phyloP scores from a whole-genome alignment of 1,140 invertebrate species.

The Potamilus streckersoni region DNA sequence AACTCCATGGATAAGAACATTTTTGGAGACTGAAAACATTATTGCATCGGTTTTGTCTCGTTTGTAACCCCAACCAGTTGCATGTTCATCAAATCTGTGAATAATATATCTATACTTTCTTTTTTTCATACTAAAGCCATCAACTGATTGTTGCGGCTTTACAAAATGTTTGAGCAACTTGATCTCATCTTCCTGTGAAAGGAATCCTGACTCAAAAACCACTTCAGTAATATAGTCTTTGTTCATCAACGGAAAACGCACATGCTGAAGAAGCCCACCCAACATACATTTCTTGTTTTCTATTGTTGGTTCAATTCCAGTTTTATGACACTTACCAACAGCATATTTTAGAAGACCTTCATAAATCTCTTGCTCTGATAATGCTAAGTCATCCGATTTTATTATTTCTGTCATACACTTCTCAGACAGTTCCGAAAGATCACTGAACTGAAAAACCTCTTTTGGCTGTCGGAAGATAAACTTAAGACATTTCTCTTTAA shows the following conservation, averaged over 20 bases:
- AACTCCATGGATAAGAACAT: conserved; percentile 11
- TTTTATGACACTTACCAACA: conserved; percentile 24
- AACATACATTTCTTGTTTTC: conserved; percentile 19
- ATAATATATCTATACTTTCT: conserved; percentile 3
- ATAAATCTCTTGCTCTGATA: conserved; percentile 28
- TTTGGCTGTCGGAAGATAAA: conserved; percentile 25
- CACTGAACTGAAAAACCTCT: conserved; percentile 20
- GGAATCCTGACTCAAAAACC: conserved; percentile 5
- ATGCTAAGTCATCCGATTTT: conserved; percentile 20
- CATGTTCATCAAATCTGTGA: conserved; percentile 3
- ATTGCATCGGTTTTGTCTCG: conserved; percentile 24
- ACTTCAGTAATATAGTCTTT: conserved; percentile 20
- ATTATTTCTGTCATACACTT: conserved; percentile 30
- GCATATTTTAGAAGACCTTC: conserved; percentile 30
- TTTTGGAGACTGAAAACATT: conserved; percentile 9
- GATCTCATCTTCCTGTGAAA: conserved; percentile 1
- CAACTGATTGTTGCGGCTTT: not conserved
- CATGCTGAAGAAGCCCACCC: conserved; percentile 21
- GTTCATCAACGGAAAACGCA: conserved; percentile 38
- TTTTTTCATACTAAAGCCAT: not conserved
- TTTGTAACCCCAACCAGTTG: conserved; percentile 22
- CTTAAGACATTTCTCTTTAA: conserved; percentile 29
- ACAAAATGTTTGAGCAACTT: conserved; percentile 15
- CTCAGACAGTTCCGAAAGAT: conserved; percentile 25
- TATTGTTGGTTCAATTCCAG: conserved; percentile 12